These are phyloP conservation scores for Bicyclus anynana DNA, from an alignment of 1,140 invertebrate species.

Conservation along the genomic window DNA sequence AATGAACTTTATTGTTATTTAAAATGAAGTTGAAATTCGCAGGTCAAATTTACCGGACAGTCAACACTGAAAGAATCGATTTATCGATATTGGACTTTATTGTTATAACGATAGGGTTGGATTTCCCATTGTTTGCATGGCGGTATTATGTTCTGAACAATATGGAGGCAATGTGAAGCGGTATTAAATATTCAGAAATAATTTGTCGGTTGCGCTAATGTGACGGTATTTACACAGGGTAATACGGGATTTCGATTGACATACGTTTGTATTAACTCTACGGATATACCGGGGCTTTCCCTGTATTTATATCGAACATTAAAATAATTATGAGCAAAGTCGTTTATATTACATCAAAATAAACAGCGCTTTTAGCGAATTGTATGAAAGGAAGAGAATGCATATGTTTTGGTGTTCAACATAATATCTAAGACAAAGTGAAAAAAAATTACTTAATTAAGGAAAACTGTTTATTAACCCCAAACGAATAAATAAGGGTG, in stretches of 20 bases:
- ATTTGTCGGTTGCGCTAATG: conserved; percentile 34
- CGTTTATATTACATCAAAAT: no score
- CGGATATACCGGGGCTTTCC: background rate
- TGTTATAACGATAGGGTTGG: conserved; percentile 8
- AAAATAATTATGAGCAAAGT: no score
- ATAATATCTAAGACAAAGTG: no score
- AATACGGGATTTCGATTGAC: conserved; percentile 30
- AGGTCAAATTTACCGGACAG: conserved; percentile 1
- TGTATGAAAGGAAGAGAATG: no score
- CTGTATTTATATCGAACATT: background rate
- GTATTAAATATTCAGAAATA: conserved; percentile 43
- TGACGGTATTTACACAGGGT: conserved; percentile 30
- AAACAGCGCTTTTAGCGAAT: no score
- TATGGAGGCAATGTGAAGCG: conserved; percentile 25
- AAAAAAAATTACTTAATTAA: no score
- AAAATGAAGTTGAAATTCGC: conserved; percentile 20
- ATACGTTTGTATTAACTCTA: conserved; percentile 13
- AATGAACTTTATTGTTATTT: conserved; percentile 9
- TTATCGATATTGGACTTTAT: conserved; percentile 11
- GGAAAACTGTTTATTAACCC: no score
- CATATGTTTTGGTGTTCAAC: no score
- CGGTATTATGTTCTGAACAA: conserved; percentile 32
- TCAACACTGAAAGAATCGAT: conserved; percentile 3
- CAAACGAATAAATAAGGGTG: no score
- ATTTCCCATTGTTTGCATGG: background rate